A percentile compares a stretch with the other conserved stretches of the same genome.
Conservation (phyloP, 2,113 vertebrate genomes). For the Zonotrichia leucophrys region DNA sequence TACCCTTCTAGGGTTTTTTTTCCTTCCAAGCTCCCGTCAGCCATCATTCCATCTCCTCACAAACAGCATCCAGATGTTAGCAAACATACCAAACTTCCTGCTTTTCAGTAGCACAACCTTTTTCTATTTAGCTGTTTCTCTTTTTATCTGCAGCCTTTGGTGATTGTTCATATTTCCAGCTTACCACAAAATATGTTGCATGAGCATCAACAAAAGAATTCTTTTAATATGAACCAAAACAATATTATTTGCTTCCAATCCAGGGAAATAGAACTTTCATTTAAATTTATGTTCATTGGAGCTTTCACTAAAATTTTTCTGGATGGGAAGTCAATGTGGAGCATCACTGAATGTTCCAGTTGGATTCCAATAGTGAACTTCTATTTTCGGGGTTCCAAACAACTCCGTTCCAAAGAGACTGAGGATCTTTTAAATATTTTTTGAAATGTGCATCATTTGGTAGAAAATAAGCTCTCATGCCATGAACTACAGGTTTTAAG, state of each 20-base stretch:
- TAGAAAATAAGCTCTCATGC: neutral
- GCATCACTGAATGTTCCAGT: neutral
- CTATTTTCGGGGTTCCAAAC: conserved; percentile 12
- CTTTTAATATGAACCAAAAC: neutral
- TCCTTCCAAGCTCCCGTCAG: neutral
- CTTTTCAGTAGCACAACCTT: neutral
- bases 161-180: neutral
- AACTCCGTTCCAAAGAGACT: neutral
- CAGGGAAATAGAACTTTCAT: neutral
- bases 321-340: neutral
- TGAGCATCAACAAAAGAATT: neutral
- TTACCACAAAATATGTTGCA: conserved; percentile 8
- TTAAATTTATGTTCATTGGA: conserved; percentile 4
- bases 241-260: neutral
- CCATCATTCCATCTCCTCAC: neutral
- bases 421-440: neutral
- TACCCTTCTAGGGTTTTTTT: neutral
- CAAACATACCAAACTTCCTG: neutral
- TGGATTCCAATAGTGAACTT: neutral
- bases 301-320: neutral
- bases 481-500: neutral
- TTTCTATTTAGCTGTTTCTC: neutral
- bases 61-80: conserved; percentile 33
- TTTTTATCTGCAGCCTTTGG: neutral
- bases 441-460: neutral